A percentile compares a stretch with the other conserved stretches of the same genome.
phyloP scores from a whole-genome alignment of 1,140 invertebrate species.

The Samia ricini region DNA sequence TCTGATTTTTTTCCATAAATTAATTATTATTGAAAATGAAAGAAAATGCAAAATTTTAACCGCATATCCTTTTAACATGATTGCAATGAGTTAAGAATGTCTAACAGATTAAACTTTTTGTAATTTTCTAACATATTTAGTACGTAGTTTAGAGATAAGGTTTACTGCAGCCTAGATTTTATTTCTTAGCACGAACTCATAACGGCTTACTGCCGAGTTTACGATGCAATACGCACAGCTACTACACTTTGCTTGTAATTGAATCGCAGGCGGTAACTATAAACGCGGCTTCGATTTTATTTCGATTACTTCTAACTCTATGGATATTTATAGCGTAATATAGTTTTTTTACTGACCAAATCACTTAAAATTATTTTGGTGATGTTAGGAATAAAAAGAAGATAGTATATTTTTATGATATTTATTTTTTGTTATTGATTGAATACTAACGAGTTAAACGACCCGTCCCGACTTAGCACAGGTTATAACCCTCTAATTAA shows the following conservation, averaged over 20 bases:
- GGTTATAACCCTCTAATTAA: too few species aligned
- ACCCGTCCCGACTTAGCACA: too few species aligned
- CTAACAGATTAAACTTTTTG: too few species aligned
- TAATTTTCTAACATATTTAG: background rate
- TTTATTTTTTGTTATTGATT: too few species aligned
- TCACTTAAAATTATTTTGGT: background rate
- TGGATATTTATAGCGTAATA: background rate
- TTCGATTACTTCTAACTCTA: conserved; percentile 4
- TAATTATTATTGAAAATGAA: too few species aligned
- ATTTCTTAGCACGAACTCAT: conserved; percentile 39
- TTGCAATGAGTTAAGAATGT: too few species aligned
- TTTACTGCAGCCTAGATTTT: conserved; percentile 26
- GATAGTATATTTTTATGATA: too few species aligned
- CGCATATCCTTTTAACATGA: too few species aligned
- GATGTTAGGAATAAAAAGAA: background rate
- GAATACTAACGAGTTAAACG: too few species aligned
- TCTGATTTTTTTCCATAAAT: too few species aligned
- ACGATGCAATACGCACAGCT: conserved; percentile 59
- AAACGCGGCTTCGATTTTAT: conserved; percentile 41
- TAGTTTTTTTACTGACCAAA: background rate
- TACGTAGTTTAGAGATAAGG: background rate
- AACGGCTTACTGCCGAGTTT: conserved; percentile 58
- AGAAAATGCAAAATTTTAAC: too few species aligned
- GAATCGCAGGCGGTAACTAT: conserved; percentile 58
- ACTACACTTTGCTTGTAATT: conserved; percentile 61